A percentile compares a stretch with the other conserved stretches of the same genome.
Evolutionary conservation across 2,797 vertebrate species (phyloP).

Genomic region (Percopsis omiscomaycus): DNA sequence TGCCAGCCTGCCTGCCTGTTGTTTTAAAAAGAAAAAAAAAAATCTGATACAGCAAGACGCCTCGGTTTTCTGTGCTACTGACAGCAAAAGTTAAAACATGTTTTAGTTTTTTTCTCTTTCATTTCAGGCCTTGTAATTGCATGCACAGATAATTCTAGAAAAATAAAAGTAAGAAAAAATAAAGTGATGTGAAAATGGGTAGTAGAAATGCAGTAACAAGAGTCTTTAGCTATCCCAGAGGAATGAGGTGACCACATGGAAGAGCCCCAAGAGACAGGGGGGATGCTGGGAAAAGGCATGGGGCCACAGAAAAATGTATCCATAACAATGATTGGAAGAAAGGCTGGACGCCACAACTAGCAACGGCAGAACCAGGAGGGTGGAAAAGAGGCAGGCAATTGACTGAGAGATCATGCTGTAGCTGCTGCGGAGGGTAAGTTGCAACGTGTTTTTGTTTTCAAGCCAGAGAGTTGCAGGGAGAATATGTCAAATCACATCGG

Average conservation of each 20-base stretch:
- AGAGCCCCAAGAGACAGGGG: slow-evolving; percentile 27
- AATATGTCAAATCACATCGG: slow-evolving; percentile 66
- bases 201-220: slow-evolving; percentile 83
- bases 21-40: not conserved
- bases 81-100: slow-evolving; percentile 49
- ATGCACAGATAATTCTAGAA: slow-evolving; percentile 77
- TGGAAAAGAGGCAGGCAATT: slow-evolving; percentile 43
- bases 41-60: slow-evolving; percentile 30
- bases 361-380: slow-evolving; percentile 55
- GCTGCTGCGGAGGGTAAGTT: slow-evolving; percentile 35
- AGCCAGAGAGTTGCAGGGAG: slow-evolving; percentile 54
- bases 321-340: slow-evolving; percentile 68
- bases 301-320: slow-evolving; percentile 48
- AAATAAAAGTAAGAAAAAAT: slow-evolving; percentile 70
- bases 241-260: slow-evolving; percentile 52
- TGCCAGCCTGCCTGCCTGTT: slow-evolving; percentile 9
- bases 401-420: slow-evolving; percentile 40
- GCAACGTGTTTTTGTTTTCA: slow-evolving; percentile 59
- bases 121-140: slow-evolving; percentile 76
- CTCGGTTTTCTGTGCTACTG: slow-evolving; percentile 42
- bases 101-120: slow-evolving; percentile 22
- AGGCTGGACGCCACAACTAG: slow-evolving; percentile 53
- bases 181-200: slow-evolving; percentile 71
- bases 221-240: slow-evolving; percentile 82
- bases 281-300: slow-evolving; percentile 60